These are phyloP conservation scores for Simalia tracyae DNA, from an alignment of 2,797 vertebrate genomes.

Conservation along the genomic window DNA sequence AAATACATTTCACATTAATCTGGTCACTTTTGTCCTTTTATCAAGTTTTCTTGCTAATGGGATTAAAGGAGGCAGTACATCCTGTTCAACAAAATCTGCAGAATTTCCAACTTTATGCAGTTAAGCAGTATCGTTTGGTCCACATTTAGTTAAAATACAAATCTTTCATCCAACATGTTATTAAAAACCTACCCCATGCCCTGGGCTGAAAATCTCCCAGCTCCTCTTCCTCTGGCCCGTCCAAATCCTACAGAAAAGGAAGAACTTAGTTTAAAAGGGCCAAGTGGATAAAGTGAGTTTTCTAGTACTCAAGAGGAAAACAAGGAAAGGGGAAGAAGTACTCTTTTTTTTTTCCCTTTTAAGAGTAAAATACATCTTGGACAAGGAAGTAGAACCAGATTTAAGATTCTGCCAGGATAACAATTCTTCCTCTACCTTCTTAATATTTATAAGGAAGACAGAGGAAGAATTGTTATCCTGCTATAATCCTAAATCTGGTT, in stretches of 20 bases:
- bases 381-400: not conserved
- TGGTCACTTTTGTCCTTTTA: not conserved
- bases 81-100: not conserved
- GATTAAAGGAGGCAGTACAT: not conserved
- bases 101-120: not conserved
- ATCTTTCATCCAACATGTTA: not conserved
- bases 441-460: not conserved
- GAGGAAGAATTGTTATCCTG: not conserved
- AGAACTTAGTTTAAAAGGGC: slow-evolving; percentile 58
- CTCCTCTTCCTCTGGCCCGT: slow-evolving; percentile 86
- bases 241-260: slow-evolving; percentile 80
- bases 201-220: slow-evolving; percentile 90
- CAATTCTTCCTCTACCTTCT: not conserved
- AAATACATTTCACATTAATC: not conserved
- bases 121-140: slow-evolving; percentile 18
- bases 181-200: slow-evolving; percentile 88
- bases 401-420: not conserved
- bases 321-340: not conserved
- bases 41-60: not conserved
- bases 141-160: not conserved
- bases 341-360: not conserved
- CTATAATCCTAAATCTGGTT: not conserved
- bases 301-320: not conserved
- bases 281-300: slow-evolving; percentile 11
- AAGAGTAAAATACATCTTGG: not conserved